Percentiles rank a stretch among this genome's conserved stretches.
Evolutionary conservation across 2,113 vertebrate genomes (phyloP).

Genomic region (Plestiodon gilberti): DNA sequence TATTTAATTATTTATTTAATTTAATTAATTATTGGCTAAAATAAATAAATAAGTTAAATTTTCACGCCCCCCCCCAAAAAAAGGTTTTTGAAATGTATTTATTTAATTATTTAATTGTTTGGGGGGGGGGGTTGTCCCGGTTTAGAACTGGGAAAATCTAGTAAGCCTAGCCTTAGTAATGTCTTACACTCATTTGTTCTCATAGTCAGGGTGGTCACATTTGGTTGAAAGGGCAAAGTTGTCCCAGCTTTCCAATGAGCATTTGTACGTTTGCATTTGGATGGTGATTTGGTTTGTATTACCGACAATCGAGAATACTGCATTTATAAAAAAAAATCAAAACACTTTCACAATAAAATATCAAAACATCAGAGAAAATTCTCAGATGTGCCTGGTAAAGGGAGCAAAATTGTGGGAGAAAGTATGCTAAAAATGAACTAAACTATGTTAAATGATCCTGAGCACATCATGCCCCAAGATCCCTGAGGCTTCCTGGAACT

Average conservation of each 20-base stretch:
- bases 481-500: background rate
- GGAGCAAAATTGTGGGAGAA: background rate
- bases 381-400: background rate
- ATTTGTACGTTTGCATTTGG: background rate
- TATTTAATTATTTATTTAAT: too few species aligned
- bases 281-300: background rate
- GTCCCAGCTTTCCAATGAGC: background rate
- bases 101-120: too few species aligned
- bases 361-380: background rate
- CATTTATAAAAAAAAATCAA: background rate
- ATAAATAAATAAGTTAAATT: too few species aligned
- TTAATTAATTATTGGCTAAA: too few species aligned
- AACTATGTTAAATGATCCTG: background rate
- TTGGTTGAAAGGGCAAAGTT: background rate
- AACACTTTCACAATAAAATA: background rate
- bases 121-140: too few species aligned
- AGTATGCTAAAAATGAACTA: background rate
- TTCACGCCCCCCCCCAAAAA: too few species aligned
- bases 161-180: background rate
- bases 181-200: background rate
- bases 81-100: too few species aligned
- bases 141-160: too few species aligned
- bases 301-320: too few species aligned
- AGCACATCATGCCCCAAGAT: background rate
- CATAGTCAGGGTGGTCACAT: background rate